Base-by-base conservation (phyloP, 2,113 vertebrate genomes). In the Progne subis region DNA sequence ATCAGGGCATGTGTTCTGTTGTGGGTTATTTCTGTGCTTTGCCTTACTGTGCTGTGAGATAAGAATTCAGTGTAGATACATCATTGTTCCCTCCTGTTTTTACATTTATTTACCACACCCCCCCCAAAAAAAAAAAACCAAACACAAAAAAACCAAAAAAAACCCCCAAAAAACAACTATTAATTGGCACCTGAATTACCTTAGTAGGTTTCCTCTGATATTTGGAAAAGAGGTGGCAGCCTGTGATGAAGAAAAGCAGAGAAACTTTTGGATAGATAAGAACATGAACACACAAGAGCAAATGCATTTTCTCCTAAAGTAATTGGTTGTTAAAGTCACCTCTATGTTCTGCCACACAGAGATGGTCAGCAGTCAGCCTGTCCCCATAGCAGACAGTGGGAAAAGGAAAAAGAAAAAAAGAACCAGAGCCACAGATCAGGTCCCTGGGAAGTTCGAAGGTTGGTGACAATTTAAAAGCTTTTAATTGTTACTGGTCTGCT, bases 341-440 rank as follows among this genome's bases (percentile, higher is more conserved):
- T 96, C 86, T 96, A 9, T 95, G 60, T 95, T 94, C 93, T 96
- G 94, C 74, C 69, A 67, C 34, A 39, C 96, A 99, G 99, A 98
- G 67, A 98, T 98, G 94, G 98, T 99, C 95, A 98, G 97, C 98
- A 99, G 99, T 84, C 98, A 99, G 90, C 98, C 98, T 85, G 94
- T 99, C 88, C 97, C 98, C 81, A 98, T 99, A 92, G 95, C 97
- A 86, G 98, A 99, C 65, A 96, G 94, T 60, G 97, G 97, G 61
- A 99, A 98, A 96, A 98, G 98, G 86, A 99, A 97, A 92, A 99
- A 99, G 98, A 99, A 99, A 96, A 99, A 99, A 89, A 98, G 98
- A 88, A 98, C 98, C 31, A 98, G 98, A 94, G 98, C 98, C 25
- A 97, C 98, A 14, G 98, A 99, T 96, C 98, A 98, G 71, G 97